phyloP scores from a whole-genome alignment of 1,140 invertebrate species.

The Carposina sasakii region DNA sequence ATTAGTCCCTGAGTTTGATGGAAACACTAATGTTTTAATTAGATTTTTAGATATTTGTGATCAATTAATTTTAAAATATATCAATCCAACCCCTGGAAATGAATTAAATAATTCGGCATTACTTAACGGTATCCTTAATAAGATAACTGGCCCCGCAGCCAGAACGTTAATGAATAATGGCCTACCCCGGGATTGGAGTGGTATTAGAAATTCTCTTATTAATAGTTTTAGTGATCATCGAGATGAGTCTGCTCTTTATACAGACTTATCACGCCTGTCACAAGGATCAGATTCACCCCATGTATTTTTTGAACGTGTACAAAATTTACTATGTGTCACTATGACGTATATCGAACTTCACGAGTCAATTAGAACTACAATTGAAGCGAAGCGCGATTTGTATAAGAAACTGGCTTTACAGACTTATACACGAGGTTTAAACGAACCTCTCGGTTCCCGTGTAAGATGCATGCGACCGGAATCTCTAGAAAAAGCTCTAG shows the following conservation, averaged over 20 bases:
- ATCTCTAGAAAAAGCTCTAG: conserved; percentile 3
- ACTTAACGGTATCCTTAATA: conserved; percentile 4
- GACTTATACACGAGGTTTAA: conserved; percentile 2
- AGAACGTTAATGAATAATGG: conserved; percentile 2
- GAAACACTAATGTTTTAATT: conserved; percentile 1
- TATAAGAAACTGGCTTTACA: conserved; percentile 7
- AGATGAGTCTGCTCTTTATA: conserved; percentile 7
- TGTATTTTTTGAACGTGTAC: conserved; percentile 1
- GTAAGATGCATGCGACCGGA: conserved; percentile 6
- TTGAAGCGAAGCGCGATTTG: conserved; percentile 2
- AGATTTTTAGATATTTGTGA: conserved; percentile 5
- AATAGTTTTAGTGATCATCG: conserved; percentile 8
- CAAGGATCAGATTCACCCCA: conserved; percentile 5
- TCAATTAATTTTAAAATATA: not conserved
- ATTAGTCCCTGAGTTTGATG: not conserved
- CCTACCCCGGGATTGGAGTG: not conserved
- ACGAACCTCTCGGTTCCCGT: conserved; percentile 8
- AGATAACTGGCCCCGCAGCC: conserved; percentile 1
- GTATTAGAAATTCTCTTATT: conserved; percentile 2
- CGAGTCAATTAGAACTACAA: not conserved
- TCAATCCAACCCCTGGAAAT: conserved; percentile 3
- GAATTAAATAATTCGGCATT: not conserved
- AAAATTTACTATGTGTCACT: not conserved
- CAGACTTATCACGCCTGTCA: conserved; percentile 1
- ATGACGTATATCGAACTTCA: conserved; percentile 6